Base-by-base conservation (phyloP, 2,888 invertebrate species). In the Mythimna lalbum region DNA sequence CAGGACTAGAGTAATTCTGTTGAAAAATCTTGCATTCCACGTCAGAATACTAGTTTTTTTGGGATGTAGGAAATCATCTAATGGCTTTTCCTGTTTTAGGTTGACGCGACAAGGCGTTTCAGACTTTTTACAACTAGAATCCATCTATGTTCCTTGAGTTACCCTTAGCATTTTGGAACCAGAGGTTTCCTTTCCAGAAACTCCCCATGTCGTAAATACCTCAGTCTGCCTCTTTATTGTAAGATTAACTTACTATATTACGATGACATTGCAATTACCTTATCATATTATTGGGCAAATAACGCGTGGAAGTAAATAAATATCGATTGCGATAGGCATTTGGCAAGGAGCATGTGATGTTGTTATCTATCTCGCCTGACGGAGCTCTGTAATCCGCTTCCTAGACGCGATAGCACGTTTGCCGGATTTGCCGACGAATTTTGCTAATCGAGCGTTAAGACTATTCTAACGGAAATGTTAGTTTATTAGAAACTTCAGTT, bases 321-420 rank as follows among this genome's bases (percentile, higher is more conserved):
- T 85, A 88, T 85, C 81, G 84, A 82, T 81, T 70, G 64, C 50
- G 82, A 83, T 83, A 82, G 74, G 78, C 52, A 47, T 80, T 89
- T 86, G 86, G 85, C 87, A 86, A 84, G 83, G 56, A 84, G 73
- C 87, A 85, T 84, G 84, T 87, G 83, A 85, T 81, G 86, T 79
- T 82, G 87, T 87, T 92, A 92, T 93, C 93, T 88, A 79, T 85
- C 86, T 91, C 88, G 89, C 84, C 79, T 91, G 90, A 90, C 88
- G 85, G 87, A 85, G 81, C 84, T 83, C 79, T 71, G 79, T 93
- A 93, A 94, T 94, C 94, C 91, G 83, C 86, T 88, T 89, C 89
- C 90, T 89, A 87, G 85, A 85, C 81, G 65, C 82, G 89, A 90
- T 90, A 89, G 86, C 92, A 93, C 92, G 93, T 90, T 86, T 84